Base-by-base conservation (phyloP, 2,888 invertebrate genomes). In the Lobophora halterata region DNA sequence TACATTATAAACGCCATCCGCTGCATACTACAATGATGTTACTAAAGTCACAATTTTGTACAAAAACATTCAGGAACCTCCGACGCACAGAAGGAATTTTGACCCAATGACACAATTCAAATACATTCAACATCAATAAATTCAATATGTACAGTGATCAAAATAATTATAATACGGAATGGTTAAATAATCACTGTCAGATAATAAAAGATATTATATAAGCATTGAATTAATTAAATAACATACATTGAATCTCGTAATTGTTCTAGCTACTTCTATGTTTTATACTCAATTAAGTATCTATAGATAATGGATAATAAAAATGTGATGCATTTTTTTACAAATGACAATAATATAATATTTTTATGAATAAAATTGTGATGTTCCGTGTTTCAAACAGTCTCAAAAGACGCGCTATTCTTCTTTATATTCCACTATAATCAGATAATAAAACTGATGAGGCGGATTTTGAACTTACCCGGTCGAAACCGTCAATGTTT, bases 141-240 rank as follows among this genome's bases (percentile, higher is more conserved):
- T 52, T 58, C 49, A 44, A 54, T 60, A 58, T 52, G 51, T 51
- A 61, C 57, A 61, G 58, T 61, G 62, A 60, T 57, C 58, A 54
- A 62, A 65, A 61, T 58, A 59, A 61, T 57, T 61, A 65, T 58
- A 58, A 62, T 65, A 69, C 64, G 72, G 69, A 71, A 74, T 75
- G 68, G 59, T 71, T n/a, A 66, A 43, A 66, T 55, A 67, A 71
- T 70, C 71, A 71, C 71, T 61, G 63, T 58, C 61, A 41, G 54
- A 54, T 59, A 58, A 49, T 56, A 53, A 58, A 27, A 31, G 6
- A 46, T 39, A 38, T n/a, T 40, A 38, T 32, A 29, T 36, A 48
- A 29, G 32, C 40, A 29, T 41, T 35, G 17, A 44, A 59, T 58
- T 55, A 50, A 64, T 60, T 58, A 58, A 61, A 41, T 46, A 48